Evolutionary conservation across 2,888 invertebrate species (phyloP), one percentile per base, ranked within the genome.

Genomic region (Lamellibrachia columna): DNA sequence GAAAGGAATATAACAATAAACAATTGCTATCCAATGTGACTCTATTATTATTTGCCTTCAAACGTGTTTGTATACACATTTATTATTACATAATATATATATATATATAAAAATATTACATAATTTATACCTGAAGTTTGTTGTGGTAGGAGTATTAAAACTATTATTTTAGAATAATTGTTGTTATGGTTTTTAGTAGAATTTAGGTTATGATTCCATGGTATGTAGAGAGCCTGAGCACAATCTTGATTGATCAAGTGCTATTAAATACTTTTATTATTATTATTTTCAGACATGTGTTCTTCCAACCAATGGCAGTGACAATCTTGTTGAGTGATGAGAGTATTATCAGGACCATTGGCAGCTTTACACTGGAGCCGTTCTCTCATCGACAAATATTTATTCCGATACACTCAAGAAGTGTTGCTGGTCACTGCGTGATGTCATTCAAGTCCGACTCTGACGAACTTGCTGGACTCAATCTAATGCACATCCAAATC

Each of bases 341-440:
- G 53, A 92, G 93, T 40, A 90, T 93, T 40, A 92, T 93, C 15
- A 92, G 40, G 28, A 60, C 93, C 3, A 92, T 93, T 28, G 92
- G 91, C 9, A 92, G 91, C 52, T 93, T 93, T 90, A 93, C 11
- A 15, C 52, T 93, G 1, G 53, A 93, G 91, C 53, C 91, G n/a
- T 75, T 75, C 75, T 75, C 75, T 75, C 15, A 22, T 75, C 75
- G 22, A 15, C 75, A 75, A 22, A 75, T 75, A 75, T 75, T 75
- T 75, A 93, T 93, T 90, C 93, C 93, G 2, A 28, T 93, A 15
- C 92, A 93, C 40, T 93, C 93, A 53, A 93, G 92, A 58, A n/a
- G 92, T 53, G 92, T 93, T 28, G 93, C 93, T 28, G 93, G 93
- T 22, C 93, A 93, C 91, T 93, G 93, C 52, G 75, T 92, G 8